These are phyloP conservation scores for Panagrolaimus sp. DNA, from an alignment of 1,140 invertebrate species.

Conservation along the genomic window DNA sequence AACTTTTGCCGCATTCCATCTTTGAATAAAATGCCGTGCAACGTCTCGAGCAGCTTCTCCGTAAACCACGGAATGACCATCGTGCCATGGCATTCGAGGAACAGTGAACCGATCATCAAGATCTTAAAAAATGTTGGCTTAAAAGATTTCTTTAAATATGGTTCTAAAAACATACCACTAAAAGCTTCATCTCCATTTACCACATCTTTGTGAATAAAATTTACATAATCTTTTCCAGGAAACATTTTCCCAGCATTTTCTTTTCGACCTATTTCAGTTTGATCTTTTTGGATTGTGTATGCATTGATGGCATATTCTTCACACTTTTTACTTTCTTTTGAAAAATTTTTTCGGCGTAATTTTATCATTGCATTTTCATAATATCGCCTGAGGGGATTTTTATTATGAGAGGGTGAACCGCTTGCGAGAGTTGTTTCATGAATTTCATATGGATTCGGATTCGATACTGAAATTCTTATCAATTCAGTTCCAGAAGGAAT, in stretches of 20 bases:
- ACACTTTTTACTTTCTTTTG: conserved; percentile 46
- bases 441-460: conserved; percentile 31
- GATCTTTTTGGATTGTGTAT: conserved; percentile 42
- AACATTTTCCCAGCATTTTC: conserved; percentile 67
- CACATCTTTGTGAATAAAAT: conserved; percentile 97
- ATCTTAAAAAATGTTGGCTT: no score
- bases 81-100: conserved; percentile 96
- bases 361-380: conserved; percentile 15
- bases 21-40: conserved; percentile 88
- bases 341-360: conserved; percentile 52
- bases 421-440: conserved; percentile 37
- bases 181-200: conserved; percentile 80
- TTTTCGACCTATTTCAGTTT: conserved; percentile 51
- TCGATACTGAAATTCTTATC: background rate
- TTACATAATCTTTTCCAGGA: conserved; percentile 74
- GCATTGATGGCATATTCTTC: conserved; percentile 54
- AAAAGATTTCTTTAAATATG: conserved; percentile 36
- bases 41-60: conserved; percentile 81
- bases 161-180: conserved; percentile 78
- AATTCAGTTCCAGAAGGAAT: conserved; percentile 5
- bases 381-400: conserved; percentile 32
- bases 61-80: conserved; percentile 77
- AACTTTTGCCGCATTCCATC: conserved; percentile 90
- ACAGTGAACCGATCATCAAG: conserved; percentile 63
- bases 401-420: conserved; percentile 48